Conservation (phyloP, 2,113 vertebrate species). For the Columba livia region DNA sequence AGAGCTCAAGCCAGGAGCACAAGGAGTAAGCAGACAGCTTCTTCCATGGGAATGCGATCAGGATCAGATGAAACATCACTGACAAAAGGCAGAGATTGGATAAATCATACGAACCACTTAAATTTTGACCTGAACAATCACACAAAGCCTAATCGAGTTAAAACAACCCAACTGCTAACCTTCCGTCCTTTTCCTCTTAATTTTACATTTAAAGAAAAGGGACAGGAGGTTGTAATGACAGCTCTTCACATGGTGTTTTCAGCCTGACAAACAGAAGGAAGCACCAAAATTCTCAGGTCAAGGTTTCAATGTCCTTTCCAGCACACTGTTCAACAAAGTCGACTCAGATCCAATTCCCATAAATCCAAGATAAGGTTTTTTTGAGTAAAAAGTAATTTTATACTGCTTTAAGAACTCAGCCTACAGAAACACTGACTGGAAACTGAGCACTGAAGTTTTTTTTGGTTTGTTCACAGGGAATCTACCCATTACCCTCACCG, state of each 20-base stretch:
- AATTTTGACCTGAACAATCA: not conserved
- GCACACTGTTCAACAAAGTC: not conserved
- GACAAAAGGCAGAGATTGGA: not conserved
- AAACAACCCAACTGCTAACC: not conserved
- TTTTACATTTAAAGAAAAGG: not conserved
- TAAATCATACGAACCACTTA: not conserved
- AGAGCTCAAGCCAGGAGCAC: not conserved
- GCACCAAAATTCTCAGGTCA: not conserved
- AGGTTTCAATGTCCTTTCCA: not conserved
- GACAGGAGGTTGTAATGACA: not conserved
- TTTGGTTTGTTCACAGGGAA: not conserved
- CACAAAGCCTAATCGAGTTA: not conserved
- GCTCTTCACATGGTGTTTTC: not conserved
- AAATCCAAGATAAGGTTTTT: not conserved
- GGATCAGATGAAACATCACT: not conserved
- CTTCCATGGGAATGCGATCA: not conserved
- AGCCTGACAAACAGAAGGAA: not conserved
- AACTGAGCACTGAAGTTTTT: not conserved
- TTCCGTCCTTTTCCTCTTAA: not conserved
- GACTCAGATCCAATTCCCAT: not conserved
- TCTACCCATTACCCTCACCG: not conserved
- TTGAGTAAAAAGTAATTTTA: not conserved
- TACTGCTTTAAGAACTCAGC: not conserved
- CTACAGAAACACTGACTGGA: not conserved
- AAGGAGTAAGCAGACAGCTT: not conserved